phyloP scores from a whole-genome alignment of 2,888 invertebrate species.

The Disparrhopalites patrizii region DNA sequence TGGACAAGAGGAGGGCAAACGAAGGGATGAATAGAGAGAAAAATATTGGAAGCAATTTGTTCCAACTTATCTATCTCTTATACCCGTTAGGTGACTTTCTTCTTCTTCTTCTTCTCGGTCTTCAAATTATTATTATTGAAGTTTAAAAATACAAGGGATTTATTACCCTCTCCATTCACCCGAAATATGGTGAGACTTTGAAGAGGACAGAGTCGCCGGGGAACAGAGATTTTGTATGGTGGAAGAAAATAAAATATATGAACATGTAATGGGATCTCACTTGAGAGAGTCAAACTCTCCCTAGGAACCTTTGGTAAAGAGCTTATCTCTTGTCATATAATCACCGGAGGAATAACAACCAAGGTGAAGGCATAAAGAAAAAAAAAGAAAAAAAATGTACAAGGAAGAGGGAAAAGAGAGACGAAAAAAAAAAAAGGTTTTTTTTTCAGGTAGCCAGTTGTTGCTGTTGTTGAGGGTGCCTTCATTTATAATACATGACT shows the following conservation, averaged over 20 bases:
- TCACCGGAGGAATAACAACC: too few relatives aligned
- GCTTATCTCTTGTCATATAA: constrained; percentile 6
- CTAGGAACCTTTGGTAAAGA: neutral
- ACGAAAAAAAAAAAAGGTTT: too few relatives aligned
- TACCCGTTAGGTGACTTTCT: too few relatives aligned
- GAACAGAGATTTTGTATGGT: neutral
- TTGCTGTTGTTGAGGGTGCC: neutral
- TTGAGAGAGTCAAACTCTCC: too few relatives aligned
- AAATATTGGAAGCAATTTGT: constrained; percentile 24
- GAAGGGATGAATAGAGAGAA: neutral
- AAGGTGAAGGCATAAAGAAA: too few relatives aligned
- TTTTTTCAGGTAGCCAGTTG: constrained; percentile 7
- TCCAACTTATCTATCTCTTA: constrained; percentile 5
- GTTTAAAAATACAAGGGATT: too few relatives aligned
- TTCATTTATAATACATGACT: constrained; percentile 28
- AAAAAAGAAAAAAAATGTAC: too few relatives aligned
- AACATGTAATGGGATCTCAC: neutral
- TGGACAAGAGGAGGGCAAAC: too few relatives aligned
- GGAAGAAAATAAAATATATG: constrained; percentile 7
- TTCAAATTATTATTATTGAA: too few relatives aligned
- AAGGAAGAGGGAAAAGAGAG: neutral
- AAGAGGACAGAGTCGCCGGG: neutral
- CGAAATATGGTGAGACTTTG: neutral
- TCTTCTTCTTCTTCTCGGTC: too few relatives aligned
- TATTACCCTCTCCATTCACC: neutral